These are phyloP conservation scores for Dascyllus trimaculatus DNA, from an alignment of 2,113 vertebrate genomes.

Conservation along the genomic window DNA sequence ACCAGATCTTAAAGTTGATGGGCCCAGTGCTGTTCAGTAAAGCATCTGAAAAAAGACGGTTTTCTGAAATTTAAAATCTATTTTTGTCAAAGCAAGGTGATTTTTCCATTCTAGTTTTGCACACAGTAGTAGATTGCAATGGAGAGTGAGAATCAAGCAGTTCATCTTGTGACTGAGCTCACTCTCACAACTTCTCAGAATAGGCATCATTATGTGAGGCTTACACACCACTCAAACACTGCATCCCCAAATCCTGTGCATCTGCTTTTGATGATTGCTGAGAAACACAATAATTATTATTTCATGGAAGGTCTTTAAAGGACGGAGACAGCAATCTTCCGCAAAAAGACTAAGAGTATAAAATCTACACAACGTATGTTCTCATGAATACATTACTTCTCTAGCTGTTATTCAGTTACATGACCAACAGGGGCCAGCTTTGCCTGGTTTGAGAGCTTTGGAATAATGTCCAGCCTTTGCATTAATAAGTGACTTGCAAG, in stretches of 20 bases:
- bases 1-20: conserved; percentile 28
- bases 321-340: neutral
- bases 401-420: neutral
- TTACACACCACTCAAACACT: neutral
- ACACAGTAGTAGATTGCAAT: no score
- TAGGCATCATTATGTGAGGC: neutral
- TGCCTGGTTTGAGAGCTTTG: conserved; percentile 15
- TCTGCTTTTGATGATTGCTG: no score
- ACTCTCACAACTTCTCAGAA: neutral
- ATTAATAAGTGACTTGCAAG: neutral
- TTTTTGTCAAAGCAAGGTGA: neutral
- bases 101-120: neutral
- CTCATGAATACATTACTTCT: neutral
- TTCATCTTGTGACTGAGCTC: neutral
- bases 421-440: conserved; percentile 56
- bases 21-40: neutral
- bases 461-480: neutral
- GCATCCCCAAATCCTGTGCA: neutral
- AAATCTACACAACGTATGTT: neutral
- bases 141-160: conserved; percentile 1
- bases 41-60: neutral
- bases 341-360: neutral
- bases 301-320: neutral
- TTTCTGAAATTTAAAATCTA: neutral
- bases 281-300: neutral